Evolutionary conservation across 1,140 invertebrate species (phyloP), one percentile per base, ranked within the genome.

Genomic region (Panagrolaimus sp.): DNA sequence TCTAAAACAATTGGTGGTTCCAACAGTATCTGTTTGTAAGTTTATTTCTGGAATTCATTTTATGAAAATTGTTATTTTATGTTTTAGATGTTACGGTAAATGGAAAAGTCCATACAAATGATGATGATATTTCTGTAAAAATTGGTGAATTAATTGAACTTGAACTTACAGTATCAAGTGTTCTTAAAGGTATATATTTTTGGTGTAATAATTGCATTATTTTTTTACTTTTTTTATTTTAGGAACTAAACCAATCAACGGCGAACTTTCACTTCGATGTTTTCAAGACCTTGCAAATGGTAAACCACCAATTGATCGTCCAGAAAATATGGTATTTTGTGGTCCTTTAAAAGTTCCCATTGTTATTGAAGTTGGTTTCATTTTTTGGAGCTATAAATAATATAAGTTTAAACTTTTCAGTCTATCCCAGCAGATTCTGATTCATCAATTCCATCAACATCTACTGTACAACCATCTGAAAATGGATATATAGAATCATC

Each of bases 1-100:
- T 38, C 74, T 82, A n/a, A 82, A 82, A 65, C 81, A 83, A 67
- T 64, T 82, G 43, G 76, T 82, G 3, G 66, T 82, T 9, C 80
- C 80, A 11, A 68, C 70, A 9, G 68, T 82, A 38, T 77, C 81
- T 23, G 67, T 82, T 11, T 63, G 78, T 75, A 63, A 72, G 74
- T 65, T 76, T 66, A 31, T 25, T 43, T 7, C 27, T 79, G 53
- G 25, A 48, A 46, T 38, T 71, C 0, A 2, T 44, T 20, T 66
- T 46, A 61, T 9, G 45, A 13, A 14, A 43, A n/a, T 44, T 63
- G 16, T n/a, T n/a, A n/a, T n/a, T n/a, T n/a, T n/a, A n/a, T n/a
- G n/a, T 65, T 72, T 73, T 48, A 74, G 67, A 42, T 23, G 42
- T 65, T 7, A 45, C 20, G 31, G 71, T 78, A 20, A 78, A 74